phyloP scores from a whole-genome alignment of 2,888 invertebrate genomes.

The Ochropacha duplaris region DNA sequence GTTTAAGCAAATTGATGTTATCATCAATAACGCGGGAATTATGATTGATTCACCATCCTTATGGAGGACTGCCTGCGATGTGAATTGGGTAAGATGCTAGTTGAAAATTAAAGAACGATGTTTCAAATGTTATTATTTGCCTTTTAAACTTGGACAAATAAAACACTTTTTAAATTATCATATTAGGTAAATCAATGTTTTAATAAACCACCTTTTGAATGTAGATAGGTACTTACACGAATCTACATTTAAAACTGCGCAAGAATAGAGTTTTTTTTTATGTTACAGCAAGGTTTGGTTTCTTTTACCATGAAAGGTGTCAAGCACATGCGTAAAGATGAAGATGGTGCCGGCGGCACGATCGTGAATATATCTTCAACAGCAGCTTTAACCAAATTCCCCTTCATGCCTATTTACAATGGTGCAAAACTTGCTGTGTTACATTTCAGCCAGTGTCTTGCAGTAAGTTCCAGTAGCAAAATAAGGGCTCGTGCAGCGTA shows the following conservation, averaged over 20 bases:
- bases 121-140: too few relatives aligned
- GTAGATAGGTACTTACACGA: not conserved
- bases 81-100: conserved; percentile 46
- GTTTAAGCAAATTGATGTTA: conserved; percentile 45
- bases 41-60: conserved; percentile 41
- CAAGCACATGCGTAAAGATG: conserved; percentile 46
- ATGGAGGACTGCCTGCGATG: conserved; percentile 46
- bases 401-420: conserved; percentile 40
- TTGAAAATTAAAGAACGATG: too few relatives aligned
- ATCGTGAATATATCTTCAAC: conserved; percentile 50
- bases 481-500: too few relatives aligned
- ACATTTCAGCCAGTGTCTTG: conserved; percentile 43
- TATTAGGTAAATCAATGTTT: too few relatives aligned
- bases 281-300: conserved; percentile 68
- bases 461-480: conserved; percentile 26
- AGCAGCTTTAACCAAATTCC: conserved; percentile 28
- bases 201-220: too few relatives aligned
- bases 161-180: too few relatives aligned
- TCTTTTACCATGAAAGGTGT: conserved; percentile 59
- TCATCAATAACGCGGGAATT: conserved; percentile 57
- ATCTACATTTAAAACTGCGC: too few relatives aligned
- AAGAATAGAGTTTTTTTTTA: not conserved
- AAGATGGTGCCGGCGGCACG: conserved; percentile 50
- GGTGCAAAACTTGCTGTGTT: conserved; percentile 46
- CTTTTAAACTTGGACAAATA: too few relatives aligned